Evolutionary conservation across 35 echinoderm and acorn worm species (phyloP), one percentile per base, ranked within the genome.

Genomic region (Diadema setosum): DNA sequence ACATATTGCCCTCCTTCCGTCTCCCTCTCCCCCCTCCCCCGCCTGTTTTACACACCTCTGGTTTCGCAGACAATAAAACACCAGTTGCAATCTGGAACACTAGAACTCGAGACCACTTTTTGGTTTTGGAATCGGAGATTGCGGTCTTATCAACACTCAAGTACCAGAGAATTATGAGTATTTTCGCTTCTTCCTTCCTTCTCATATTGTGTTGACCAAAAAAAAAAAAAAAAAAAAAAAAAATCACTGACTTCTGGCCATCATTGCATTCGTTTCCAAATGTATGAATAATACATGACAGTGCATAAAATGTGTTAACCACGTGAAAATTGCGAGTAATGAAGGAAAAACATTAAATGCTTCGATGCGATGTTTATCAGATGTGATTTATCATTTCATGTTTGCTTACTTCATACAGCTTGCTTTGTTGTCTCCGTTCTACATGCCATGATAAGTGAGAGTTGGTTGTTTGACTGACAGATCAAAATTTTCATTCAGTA

Each of bases 21-120:
- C 37, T 33, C 27, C 21, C 63, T 33, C 63, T 67, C 24, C 29
- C 37, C 63, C 29, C 30, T 33, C 14, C 21, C 18, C 63, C 27
- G 27, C 63, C 44, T 26, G 73, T 78, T 78, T 78, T 44, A 78
- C 73, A 78, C 70, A 78, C 73, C 73, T 78, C 73, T 25, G 44
- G 73, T 35, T 41, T 12, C 36, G 15, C 35, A 44, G 73, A 78
- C 73, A 78, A 78, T 78, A 20, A 36, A 44, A 78, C 73, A 78
- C 73, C 73, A 78, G 73, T 78, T 78, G 73, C 73, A 78, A 78
- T 78, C 73, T 78, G 73, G 73, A 44, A 78, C 40, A 44, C 73
- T 39, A 44, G 73, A 78, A 78, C 35, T 41, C 44, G 73, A 78
- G 73, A 78, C 24, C 35, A 42, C 73, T 78, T n/a, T n/a, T 78